Base-by-base conservation (phyloP, 2,113 vertebrate species). In the Eretmochelys imbricata region DNA sequence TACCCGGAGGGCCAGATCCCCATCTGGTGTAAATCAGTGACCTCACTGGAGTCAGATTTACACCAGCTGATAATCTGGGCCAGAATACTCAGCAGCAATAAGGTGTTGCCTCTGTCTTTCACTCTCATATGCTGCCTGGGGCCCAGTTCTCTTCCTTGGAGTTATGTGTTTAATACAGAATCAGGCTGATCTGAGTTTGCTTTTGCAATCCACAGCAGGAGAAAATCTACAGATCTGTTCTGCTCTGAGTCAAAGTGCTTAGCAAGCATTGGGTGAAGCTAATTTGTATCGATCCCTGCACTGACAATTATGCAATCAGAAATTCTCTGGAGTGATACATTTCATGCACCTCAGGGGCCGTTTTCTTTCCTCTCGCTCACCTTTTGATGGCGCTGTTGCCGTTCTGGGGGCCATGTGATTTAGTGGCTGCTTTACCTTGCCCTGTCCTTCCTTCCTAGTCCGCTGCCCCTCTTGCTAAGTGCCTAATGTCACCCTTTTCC, bases 401-500 rank as follows among this genome's bases (percentile, higher is more conserved):
- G 20, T 89, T 83, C 75, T 35, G 42, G 82, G 38, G 10, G 29
- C 79, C 14, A 0, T 1, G 0, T 59, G 17, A 17, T 46, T 10
- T 17, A 81, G 46, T 54, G 2, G 0, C 62, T 86, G 69, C 48
- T 84, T 7, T 2, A 0, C 19, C 42, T 78, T 1, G 19, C 85
- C 38, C 87, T 82, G 46, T 8, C 25, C 35, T 92, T 89, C 35
- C 31, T 10, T 93, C 48, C 57, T 31, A 62, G 31, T 31, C 27
- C 6, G 2, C 69, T 8, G 8, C 53, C 89, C 82, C 38, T 92
- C 88, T 87, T 82, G 51, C 2, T 54, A 89, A 75, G 65, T 35
- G 50, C 90, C 89, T 62, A 78, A 82, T 1, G 0, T 91, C 94
- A 89, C 96, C 94, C 95, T 95, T 88, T 92, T 96, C 92, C 90